Evolutionary conservation across 1,140 invertebrate species (phyloP).

Genomic region (Gryon sp.): DNA sequence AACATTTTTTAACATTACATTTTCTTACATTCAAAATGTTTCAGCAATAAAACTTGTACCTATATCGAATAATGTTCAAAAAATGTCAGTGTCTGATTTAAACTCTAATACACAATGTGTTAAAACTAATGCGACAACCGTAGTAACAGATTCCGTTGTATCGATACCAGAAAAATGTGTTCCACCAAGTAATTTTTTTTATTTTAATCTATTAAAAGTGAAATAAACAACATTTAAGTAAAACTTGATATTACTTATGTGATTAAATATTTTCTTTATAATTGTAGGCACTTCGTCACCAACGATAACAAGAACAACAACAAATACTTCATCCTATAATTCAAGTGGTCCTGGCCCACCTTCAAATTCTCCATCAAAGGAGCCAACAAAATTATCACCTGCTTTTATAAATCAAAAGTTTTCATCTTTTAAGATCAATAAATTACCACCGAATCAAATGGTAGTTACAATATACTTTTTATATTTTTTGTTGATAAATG

Average conservation of each 20-base stretch:
- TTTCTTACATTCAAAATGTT: constrained; percentile 2
- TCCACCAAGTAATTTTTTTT: constrained; percentile 31
- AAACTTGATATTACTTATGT: no score
- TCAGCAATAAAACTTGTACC: constrained; percentile 58
- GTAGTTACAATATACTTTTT: constrained; percentile 54
- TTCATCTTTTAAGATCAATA: constrained; percentile 65
- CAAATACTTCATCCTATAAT: constrained; percentile 50
- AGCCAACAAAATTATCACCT: constrained; percentile 37
- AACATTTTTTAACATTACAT: background rate
- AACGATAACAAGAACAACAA: constrained; percentile 43
- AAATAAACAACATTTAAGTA: no score
- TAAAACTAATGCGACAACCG: constrained; percentile 21
- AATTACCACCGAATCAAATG: constrained; percentile 69
- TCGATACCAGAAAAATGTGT: constrained; percentile 39
- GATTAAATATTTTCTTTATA: constrained; percentile 21
- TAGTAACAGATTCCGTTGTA: constrained; percentile 11
- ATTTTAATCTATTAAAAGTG: no score
- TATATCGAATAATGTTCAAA: constrained; percentile 51
- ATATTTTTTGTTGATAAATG: no score
- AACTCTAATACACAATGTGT: constrained; percentile 40
- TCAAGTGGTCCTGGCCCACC: constrained; percentile 70
- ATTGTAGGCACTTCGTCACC: constrained; percentile 54
- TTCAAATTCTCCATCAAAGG: constrained; percentile 34
- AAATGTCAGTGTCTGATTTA: constrained; percentile 47
- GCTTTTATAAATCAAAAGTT: constrained; percentile 67